Evolutionary conservation across 2,113 vertebrate genomes (phyloP), one percentile per base, ranked within the genome.

Genomic region (Chloropsis hardwickii): DNA sequence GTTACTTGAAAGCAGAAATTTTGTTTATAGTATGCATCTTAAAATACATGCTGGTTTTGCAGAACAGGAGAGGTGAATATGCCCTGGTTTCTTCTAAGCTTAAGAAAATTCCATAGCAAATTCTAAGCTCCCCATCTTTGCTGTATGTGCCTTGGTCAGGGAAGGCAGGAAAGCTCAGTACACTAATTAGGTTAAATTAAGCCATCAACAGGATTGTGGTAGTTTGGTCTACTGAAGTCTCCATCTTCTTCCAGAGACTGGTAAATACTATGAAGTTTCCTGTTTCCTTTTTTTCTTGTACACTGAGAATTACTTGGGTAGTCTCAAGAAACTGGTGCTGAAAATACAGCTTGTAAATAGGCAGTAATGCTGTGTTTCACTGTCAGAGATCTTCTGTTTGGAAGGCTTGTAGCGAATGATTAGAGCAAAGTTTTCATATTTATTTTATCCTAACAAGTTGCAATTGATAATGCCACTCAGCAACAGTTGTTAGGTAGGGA

Each of bases 381-480:
- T 88, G 61, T 70, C 89, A 39, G 44, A 79, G 37, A 74, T 61
- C 12, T 3, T 3, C 54, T 61, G 35, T 81, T 76, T 67, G 66
- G 61, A 88, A 88, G 82, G 27, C 50, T 57, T 81, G 27, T 29
- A 62, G 51, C 42, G 88, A 93, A 78, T 95, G 21, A 69, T 89
- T 24, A 78, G 58, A 83, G 67, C 44, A 35, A 81, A 90, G 69
- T 96, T 91, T 93, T 90, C 71, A 61, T 85, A 73, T 51, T 48
- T 83, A 33, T 90, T 76, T 78, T 92, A 70, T 94, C 91, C 71
- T 95, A 96, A 84, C 62, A 60, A 94, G 57, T 77, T 90, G 69
- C 94, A 96, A 97, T 94, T 95, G 97, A 97, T 97, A 97, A 94
- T 97, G 97, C 94, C 96, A 97, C 88, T 97, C 96, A 95, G 67